phyloP scores from a whole-genome alignment of 2,797 vertebrate species.

The Ptychobarbus kaznakovi region DNA sequence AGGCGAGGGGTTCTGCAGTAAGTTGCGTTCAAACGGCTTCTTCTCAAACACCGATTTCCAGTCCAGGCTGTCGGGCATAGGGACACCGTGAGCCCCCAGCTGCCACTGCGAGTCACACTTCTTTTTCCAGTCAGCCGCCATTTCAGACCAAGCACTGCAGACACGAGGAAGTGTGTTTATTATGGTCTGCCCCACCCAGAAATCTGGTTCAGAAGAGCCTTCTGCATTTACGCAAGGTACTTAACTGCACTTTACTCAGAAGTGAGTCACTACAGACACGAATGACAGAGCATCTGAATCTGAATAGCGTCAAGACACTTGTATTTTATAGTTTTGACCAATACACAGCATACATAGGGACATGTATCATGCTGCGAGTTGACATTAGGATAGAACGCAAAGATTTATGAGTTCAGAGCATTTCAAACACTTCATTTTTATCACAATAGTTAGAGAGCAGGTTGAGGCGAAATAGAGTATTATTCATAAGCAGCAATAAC shows the following conservation, averaged over 20 bases:
- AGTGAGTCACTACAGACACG: not conserved
- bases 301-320: not conserved
- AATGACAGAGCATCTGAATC: not conserved
- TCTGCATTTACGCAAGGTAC: not conserved
- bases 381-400: not conserved
- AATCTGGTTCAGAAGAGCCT: not conserved
- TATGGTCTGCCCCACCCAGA: slow-evolving; percentile 26
- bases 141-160: slow-evolving; percentile 55
- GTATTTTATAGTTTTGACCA: not conserved
- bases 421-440: not conserved
- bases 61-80: slow-evolving; percentile 71
- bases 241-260: not conserved
- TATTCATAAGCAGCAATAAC: not conserved
- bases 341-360: no score
- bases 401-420: not conserved
- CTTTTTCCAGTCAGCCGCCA: slow-evolving; percentile 70
- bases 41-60: slow-evolving; percentile 78
- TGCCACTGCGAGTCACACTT: slow-evolving; percentile 73
- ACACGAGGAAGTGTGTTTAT: slow-evolving; percentile 20
- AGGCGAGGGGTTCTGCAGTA: slow-evolving; percentile 82
- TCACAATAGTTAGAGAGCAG: not conserved
- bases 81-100: slow-evolving; percentile 59
- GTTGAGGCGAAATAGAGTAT: not conserved
- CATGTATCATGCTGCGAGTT: not conserved
- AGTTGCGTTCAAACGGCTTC: slow-evolving; percentile 80